These are phyloP conservation scores for Taeniopygia guttata DNA, from an alignment of 2,797 vertebrate genomes.

Conservation along the genomic window DNA sequence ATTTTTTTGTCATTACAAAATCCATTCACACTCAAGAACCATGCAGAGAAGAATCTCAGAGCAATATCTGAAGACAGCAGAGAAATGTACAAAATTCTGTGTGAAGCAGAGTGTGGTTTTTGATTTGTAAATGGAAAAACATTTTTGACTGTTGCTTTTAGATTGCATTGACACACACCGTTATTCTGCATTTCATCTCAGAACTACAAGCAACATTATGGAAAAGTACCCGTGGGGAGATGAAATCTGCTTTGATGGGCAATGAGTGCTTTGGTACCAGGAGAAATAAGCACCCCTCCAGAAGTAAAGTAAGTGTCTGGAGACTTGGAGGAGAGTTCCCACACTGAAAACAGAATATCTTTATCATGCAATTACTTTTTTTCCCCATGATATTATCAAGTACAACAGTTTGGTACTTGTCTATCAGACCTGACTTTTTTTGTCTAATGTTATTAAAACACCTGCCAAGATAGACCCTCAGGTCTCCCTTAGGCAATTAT, in stretches of 20 bases:
- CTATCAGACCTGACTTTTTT: not conserved
- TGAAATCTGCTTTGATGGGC: not conserved
- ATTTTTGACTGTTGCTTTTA: not conserved
- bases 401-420: not conserved
- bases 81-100: not conserved
- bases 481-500: not conserved
- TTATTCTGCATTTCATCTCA: not conserved
- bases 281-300: not conserved
- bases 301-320: not conserved
- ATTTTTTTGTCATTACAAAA: not conserved
- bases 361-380: not conserved
- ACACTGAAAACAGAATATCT: not conserved
- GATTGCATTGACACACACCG: not conserved
- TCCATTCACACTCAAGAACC: not conserved
- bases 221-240: fast-evolving
- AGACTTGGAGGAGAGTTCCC: not conserved
- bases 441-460: not conserved
- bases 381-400: not conserved
- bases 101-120: not conserved
- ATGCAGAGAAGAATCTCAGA: not conserved
- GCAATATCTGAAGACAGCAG: not conserved
- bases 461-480: not conserved
- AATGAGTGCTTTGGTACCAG: not conserved
- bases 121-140: not conserved
- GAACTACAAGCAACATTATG: not conserved